Base-by-base conservation (phyloP, 2,113 vertebrate genomes). In the Melanerpes formicivorus region DNA sequence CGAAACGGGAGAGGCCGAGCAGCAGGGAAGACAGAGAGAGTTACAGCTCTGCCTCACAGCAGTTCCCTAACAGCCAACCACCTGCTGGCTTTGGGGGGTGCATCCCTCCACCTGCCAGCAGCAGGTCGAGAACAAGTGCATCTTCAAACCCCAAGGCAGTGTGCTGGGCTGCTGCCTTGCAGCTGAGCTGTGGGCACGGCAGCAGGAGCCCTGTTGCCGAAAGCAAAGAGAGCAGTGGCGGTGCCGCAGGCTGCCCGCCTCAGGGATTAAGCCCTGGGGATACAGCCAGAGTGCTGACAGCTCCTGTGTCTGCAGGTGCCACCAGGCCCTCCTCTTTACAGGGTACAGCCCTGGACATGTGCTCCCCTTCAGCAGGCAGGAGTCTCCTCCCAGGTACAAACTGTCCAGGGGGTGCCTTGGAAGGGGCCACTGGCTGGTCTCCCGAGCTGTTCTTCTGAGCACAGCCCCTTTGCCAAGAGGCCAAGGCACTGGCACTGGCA, bases 361-460 rank as follows among this genome's bases (percentile, higher is more conserved):
- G 34, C 64, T 89, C 48, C 34, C 42, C 67, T 92, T 91, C 72
- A 42, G 77, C 94, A 87, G 37, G 78, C 22, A 88, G 55, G 62
- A 74, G 29, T 86, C 34, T 6, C 64, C 42, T 73, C 67, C 76
- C 82, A 18, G 5, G 9, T 73, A 62, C 80, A 48, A 52, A 62
- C 90, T 40, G 14, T 8, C 55, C 75, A 46, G 18, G 27, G 10
- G 8, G n/a, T 81, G 5, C 88, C 11, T 15, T 74, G 59, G 48
- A 71, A 78, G 30, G 59, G 11, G 32, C 78, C 52, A 1, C 56
- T 55, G 71, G 48, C 34, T 98, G 97, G 97, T 98, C 98, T 65
- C 97, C 97, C 14, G 98, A 98, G 77, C 93, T 98, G 50, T 98
- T 98, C 92, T 84, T 95, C 76, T 79, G 77, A 80, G 37, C 59